Base-by-base conservation (phyloP, 2,797 vertebrate species). In the Podarcis lilfordi region DNA sequence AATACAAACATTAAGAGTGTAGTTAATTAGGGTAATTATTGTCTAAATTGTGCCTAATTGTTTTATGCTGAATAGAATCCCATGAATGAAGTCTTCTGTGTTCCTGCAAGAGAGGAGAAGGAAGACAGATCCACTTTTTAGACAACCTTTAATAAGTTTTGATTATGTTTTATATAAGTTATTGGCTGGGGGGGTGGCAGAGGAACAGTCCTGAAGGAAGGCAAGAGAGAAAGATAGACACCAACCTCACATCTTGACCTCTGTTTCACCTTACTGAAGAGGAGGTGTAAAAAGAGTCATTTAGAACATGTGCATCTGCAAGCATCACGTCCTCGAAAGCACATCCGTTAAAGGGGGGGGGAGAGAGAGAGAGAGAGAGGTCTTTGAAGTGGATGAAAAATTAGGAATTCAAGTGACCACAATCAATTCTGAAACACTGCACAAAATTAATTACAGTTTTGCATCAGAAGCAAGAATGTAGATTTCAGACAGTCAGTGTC, bases 401-500 rank as follows among this genome's bases (percentile, higher is more conserved):
- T 98, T 97, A 97, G 96, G 97, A 97, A 97, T 96, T 97, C 96
- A 97, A 98, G 97, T 98, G 97, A 98, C 98, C 98, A 97, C 97
- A 96, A 98, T 98, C 98, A 98, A 98, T 98, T 98, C 97, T 98
- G 97, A 98, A 98, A 98, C 98, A 97, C 97, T 98, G 98, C 97
- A 98, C 98, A 98, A 98, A 98, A 98, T 98, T 98, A 98, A 98
- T 98, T 98, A 98, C 97, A 97, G 97, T 98, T 98, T 97, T 98
- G 97, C 98, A 98, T 98, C 96, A 96, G 97, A 96, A 97, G 96
- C 97, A 97, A 96, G 97, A 97, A 96, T 96, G 96, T 93, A 96
- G 97, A 97, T 97, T 97, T 97, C 96, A 96, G 97, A 96, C 97
- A 95, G 95, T 96, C 89, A 2, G n/a, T 96, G 96, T 96, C 97